Conservation (phyloP, 2,797 vertebrate genomes). For the Mustela erminea region DNA sequence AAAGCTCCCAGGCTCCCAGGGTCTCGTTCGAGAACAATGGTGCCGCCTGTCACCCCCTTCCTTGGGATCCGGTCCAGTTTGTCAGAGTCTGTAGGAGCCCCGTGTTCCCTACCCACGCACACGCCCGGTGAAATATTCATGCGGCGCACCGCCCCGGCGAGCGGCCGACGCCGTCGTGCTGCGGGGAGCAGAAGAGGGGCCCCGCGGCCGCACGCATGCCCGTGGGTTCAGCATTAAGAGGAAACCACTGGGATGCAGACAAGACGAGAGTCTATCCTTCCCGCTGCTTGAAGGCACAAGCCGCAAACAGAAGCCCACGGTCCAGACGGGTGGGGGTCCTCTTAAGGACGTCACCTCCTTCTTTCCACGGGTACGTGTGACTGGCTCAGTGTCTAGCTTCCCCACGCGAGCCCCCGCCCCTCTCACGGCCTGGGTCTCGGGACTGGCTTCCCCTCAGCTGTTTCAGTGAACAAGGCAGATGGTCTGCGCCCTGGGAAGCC, state of each 20-base stretch:
- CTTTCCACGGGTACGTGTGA: not conserved
- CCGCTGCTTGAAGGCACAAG: not conserved
- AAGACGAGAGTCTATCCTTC: not conserved
- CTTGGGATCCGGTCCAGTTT: not conserved
- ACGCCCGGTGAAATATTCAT: conserved; percentile 69
- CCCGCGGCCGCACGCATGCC: not conserved
- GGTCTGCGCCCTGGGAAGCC: fast-evolving
- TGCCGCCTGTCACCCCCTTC: not conserved
- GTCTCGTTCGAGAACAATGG: not conserved
- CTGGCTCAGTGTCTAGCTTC: fast-evolving
- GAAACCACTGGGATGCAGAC: not conserved
- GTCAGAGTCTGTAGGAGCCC: conserved; percentile 30
- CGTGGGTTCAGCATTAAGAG: conserved; percentile 27
- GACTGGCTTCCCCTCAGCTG: fast-evolving
- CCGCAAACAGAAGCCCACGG: fast-evolving
- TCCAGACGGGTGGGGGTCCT: fast-evolving
- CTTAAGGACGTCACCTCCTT: too few species aligned
- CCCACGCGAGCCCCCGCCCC: fast-evolving
- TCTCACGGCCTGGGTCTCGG: too few species aligned
- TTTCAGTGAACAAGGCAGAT: fast-evolving
- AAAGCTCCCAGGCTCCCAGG: not conserved
- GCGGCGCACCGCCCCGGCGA: not conserved
- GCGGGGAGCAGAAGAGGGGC: not conserved
- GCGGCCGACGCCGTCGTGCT: not conserved
- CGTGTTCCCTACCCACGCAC: conserved; percentile 40